Percentiles rank a stretch among this genome's conserved stretches.
Evolutionary conservation across 53 echinoderm and acorn worm species (phyloP).

Genomic region (Echinarachnius parma): DNA sequence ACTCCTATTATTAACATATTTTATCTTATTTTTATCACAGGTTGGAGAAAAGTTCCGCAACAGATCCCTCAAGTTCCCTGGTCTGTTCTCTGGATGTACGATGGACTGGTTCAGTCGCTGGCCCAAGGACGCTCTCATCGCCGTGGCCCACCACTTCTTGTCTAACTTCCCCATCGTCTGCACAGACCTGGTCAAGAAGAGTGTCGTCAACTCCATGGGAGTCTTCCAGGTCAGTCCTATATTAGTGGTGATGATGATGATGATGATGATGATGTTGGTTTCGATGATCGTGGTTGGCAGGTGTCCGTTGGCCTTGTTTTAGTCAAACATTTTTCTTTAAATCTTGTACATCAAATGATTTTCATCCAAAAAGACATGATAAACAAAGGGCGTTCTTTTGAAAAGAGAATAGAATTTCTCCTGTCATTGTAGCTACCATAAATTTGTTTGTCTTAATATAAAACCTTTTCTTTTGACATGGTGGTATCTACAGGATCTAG

Average conservation of each 20-base stretch:
- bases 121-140: slow-evolving; percentile 98
- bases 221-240: slow-evolving; percentile 83
- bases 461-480: background rate
- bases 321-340: too few relatives aligned
- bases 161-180: slow-evolving; percentile 86
- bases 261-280: slow-evolving; percentile 11
- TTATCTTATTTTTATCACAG: slow-evolving; percentile 20
- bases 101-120: slow-evolving; percentile 99
- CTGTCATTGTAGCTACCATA: too few relatives aligned
- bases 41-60: slow-evolving; percentile 99
- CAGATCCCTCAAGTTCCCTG: slow-evolving; percentile 98
- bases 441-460: too few relatives aligned
- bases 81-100: slow-evolving; percentile 94
- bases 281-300: background rate
- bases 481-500: slow-evolving; percentile 63
- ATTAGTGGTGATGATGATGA: slow-evolving; percentile 7
- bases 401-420: background rate
- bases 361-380: too few relatives aligned
- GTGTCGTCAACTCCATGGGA: slow-evolving; percentile 94
- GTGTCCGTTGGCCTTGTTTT: too few relatives aligned
- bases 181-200: slow-evolving; percentile 79
- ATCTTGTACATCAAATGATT: too few relatives aligned
- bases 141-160: slow-evolving; percentile 93
- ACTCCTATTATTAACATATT: too few relatives aligned
- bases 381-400: background rate